Evolutionary conservation across 2,113 vertebrate genomes (phyloP).

Genomic region (Prionailurus viverrinus): DNA sequence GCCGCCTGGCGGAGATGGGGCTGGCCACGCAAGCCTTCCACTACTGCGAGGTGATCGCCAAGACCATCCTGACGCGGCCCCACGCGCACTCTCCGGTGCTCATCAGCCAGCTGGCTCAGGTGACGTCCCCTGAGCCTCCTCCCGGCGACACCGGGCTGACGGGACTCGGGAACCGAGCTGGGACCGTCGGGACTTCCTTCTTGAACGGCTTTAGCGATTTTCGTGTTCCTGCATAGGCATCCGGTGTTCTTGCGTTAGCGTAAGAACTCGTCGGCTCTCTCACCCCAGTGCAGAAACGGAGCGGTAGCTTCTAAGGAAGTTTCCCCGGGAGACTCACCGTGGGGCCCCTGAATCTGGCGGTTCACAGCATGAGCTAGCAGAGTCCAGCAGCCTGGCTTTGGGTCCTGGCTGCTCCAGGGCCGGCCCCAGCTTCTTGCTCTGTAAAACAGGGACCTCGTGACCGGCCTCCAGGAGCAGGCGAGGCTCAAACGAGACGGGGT

Average conservation of each 20-base stretch:
- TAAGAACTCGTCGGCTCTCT: not conserved
- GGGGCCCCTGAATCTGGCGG: fast-evolving
- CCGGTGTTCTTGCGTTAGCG: too few relatives aligned
- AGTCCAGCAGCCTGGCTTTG: not conserved
- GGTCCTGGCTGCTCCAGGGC: fast-evolving
- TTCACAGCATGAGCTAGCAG: fast-evolving
- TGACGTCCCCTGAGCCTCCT: slow-evolving; percentile 10
- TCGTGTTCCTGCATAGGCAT: fast-evolving
- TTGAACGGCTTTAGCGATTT: fast-evolving
- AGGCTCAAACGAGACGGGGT: fast-evolving
- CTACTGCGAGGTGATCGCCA: slow-evolving; percentile 98
- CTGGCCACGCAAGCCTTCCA: slow-evolving; percentile 97
- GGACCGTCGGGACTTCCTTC: not conserved
- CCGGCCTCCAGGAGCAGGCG: fast-evolving
- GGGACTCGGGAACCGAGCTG: not conserved
- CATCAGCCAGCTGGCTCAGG: slow-evolving; percentile 94
- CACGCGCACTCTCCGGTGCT: slow-evolving; percentile 92
- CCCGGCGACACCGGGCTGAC: fast-evolving
- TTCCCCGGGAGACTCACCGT: fast-evolving
- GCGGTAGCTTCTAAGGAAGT: fast-evolving
- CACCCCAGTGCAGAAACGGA: not conserved
- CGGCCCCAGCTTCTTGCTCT: fast-evolving
- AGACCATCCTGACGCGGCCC: slow-evolving; percentile 90
- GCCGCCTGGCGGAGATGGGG: slow-evolving; percentile 95
- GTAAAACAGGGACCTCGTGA: fast-evolving